Percentiles rank a stretch among this genome's conserved stretches.
phyloP scores from a whole-genome alignment of 37 sponge, comb jelly and placozoan species.

The Diacarnus erythraeanus region DNA sequence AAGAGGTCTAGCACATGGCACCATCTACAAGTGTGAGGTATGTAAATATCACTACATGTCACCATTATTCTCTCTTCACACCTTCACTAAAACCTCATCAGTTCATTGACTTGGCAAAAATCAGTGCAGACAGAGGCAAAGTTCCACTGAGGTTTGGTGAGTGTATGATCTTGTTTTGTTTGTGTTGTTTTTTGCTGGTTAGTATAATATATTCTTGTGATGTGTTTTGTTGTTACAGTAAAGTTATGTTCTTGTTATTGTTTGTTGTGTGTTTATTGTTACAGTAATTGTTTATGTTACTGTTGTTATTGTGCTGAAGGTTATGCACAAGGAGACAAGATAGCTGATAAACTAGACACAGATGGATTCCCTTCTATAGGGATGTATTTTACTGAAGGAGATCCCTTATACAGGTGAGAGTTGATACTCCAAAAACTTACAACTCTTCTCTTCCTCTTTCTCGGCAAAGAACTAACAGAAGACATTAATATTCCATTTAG shows the following conservation, averaged over 20 bases:
- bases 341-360: conserved; percentile 55
- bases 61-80: no score
- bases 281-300: background rate
- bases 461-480: no score
- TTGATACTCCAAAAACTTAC: background rate
- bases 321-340: conserved; percentile 43
- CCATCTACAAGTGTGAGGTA: conserved; percentile 89
- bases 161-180: background rate
- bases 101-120: conserved; percentile 38
- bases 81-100: no score
- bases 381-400: conserved; percentile 73
- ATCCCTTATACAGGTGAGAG: conserved; percentile 80
- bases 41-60: no score
- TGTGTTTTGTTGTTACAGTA: background rate
- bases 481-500: no score
- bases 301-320: no score
- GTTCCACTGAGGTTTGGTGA: conserved; percentile 35
- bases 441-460: no score
- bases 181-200: background rate
- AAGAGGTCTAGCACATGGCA: conserved; percentile 94
- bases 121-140: conserved; percentile 18
- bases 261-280: background rate
- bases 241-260: background rate
- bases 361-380: conserved; percentile 95
- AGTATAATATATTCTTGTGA: background rate